Evolutionary conservation across 1,140 invertebrate genomes (phyloP), one percentile per base, ranked within the genome.

Genomic region (Polypedilum pembai): DNA sequence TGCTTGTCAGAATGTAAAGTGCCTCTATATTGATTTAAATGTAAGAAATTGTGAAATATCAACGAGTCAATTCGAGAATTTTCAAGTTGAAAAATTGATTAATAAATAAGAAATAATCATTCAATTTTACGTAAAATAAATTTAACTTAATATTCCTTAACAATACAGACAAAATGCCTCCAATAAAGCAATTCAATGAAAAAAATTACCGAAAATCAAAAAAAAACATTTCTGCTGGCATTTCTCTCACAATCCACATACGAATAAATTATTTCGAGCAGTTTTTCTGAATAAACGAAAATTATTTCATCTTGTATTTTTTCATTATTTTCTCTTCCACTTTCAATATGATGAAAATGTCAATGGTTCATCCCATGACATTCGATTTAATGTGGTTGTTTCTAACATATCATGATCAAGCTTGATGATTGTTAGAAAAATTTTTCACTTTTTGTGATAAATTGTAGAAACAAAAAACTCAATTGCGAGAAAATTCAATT

Each of bases 1-100:
- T 92, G 73, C 91, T 91, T 17, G 95, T 93, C 75, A 98, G 84
- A 73, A 98, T 87, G 80, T 96, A 91, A 8, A 99, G 83, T 0
- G 96, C 93, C 83, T 98, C 65, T 69, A 20, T 69, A 20, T 69
- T 20, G n/a, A 69, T 7, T 20, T 8, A 20, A 69, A 69, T 69
- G 7, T 12, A 4, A 15, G 45, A n/a, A n/a, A 56, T 15, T 12
- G 45, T 4, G 45, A 56, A 56, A 56, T 15, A n/a, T n/a, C 8
- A 45, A 45, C 1, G 7, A 45, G 15, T 10, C 8, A 45, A 45
- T 45, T 10, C 1, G 15, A n/a, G n/a, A n/a, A n/a, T n/a, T n/a
- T n/a, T n/a, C n/a, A 45, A 45, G 15, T 7, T 41, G 10, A 3
- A 45, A 45, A 45, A 45, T 45, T 45, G n/a, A n/a, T n/a, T 33